Evolutionary conservation across 2,113 vertebrate genomes (phyloP), one percentile per base, ranked within the genome.

Genomic region (Rhabdomys dilectus): DNA sequence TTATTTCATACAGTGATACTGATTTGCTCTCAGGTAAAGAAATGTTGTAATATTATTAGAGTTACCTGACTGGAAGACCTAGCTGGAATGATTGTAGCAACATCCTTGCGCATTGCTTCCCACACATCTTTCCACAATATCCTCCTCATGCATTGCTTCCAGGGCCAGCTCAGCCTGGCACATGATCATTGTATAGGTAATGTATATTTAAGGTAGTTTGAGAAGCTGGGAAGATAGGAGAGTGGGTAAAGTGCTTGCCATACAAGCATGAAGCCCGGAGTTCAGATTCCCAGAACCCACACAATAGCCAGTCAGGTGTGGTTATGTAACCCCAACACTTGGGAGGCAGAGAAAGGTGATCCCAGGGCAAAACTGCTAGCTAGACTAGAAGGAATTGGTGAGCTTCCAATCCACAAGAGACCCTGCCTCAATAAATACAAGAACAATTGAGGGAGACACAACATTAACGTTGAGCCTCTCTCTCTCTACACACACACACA

Each of bases 101-200:
- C 19, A 11, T 34, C 3, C 3, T 5, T 1, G 24, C 16, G 13
- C 45, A 39, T 26, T 68, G 17, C 34, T 82, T 15, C 22, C 9
- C 11, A 58, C n/a, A 12, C 7, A 15, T 5, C 62, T 9, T 64
- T 64, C 62, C 62, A 64, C 24, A 64, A 64, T 64, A 64, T 26
- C 62, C 62, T n/a, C 2, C 3, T 5, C 0, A 11, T 26, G 13
- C 39, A 36, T 34, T 62, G 17, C 34, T 82, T 11, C n/a, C 29
- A 58, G 45, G 1, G 1, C 17, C 42, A 76, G 17, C 39, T 31
- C 3, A 26, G n/a, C 7, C 48, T 91, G 80, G 62, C 58, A 10
- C 42, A 17, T 8, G n/a, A 73, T 0, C 3, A 9, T 2, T 17
- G n/a, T 51, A 45, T 64, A 56, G 4, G 60, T 51, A 53, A 56